A percentile compares a stretch with the other conserved stretches of the same genome.
Evolutionary conservation across 2,888 invertebrate species (phyloP).

Genomic region (Brachypterus glaber): DNA sequence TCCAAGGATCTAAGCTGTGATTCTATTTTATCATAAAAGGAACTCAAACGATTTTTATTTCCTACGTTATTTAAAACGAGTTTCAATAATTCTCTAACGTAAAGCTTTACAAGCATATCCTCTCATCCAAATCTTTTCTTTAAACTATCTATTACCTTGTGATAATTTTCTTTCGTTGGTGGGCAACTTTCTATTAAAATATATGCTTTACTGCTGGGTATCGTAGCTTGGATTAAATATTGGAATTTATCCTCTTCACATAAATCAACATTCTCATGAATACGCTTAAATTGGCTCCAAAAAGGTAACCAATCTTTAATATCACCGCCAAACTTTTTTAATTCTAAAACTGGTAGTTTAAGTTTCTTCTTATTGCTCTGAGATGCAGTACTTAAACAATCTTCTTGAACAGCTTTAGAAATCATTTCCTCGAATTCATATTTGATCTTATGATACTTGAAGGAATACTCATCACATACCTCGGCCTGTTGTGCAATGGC

Average conservation of each 20-base stretch:
- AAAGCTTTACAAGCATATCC: constrained; percentile 7
- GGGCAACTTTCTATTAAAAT: constrained; percentile 6
- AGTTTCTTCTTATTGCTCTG: constrained; percentile 4
- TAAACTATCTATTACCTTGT: constrained; percentile 5
- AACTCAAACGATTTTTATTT: background rate
- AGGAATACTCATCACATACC: no score
- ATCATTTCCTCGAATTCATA: no score
- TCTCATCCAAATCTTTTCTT: constrained; percentile 8
- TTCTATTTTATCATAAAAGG: constrained; percentile 8
- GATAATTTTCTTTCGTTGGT: constrained; percentile 9
- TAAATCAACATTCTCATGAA: constrained; percentile 9
- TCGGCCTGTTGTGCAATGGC: no score
- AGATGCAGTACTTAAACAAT: no score
- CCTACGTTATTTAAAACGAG: constrained; percentile 5
- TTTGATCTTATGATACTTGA: no score
- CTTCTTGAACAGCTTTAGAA: no score
- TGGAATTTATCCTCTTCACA: constrained; percentile 8
- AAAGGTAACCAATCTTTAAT: constrained; percentile 9
- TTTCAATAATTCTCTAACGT: no score
- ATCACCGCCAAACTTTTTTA: constrained; percentile 9
- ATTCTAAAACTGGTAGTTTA: constrained; percentile 9
- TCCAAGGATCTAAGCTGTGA: constrained; percentile 7
- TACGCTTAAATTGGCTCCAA: constrained; percentile 11
- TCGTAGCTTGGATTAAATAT: constrained; percentile 6
- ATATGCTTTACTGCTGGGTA: constrained; percentile 1